Evolutionary conservation across 2,888 invertebrate genomes (phyloP).

Genomic region (Unio pictorum): DNA sequence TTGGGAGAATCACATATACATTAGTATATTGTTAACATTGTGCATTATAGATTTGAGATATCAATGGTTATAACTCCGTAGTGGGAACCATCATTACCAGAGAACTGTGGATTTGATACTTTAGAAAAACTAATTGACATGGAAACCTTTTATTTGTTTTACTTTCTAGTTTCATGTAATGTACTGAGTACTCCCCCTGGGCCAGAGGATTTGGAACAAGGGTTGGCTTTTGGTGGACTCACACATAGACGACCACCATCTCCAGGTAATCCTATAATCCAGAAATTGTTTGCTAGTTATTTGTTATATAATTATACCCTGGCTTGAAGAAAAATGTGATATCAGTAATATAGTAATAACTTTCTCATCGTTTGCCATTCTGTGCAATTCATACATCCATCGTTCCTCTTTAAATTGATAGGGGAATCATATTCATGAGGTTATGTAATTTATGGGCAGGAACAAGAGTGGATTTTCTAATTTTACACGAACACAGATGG

Average conservation of each 20-base stretch:
- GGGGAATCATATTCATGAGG: neutral
- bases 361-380: neutral
- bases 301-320: no score
- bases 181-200: constrained; percentile 19
- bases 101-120: no score
- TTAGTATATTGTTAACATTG: no score
- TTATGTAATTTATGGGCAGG: neutral
- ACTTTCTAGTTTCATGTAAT: constrained; percentile 52
- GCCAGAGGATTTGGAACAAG: constrained; percentile 9
- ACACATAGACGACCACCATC: constrained; percentile 66
- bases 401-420: neutral
- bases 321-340: neutral
- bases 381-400: neutral
- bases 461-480: neutral
- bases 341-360: neutral
- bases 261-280: constrained; percentile 46
- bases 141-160: no score
- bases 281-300: constrained; percentile 4
- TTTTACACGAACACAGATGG: no score
- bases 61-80: no score
- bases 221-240: constrained; percentile 43
- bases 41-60: no score
- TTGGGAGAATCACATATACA: no score
- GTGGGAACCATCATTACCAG: no score
- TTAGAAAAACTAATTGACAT: no score